Evolutionary conservation across 2,113 vertebrate genomes (phyloP), one percentile per base, ranked within the genome.

Genomic region (Anthoscopus minutus): DNA sequence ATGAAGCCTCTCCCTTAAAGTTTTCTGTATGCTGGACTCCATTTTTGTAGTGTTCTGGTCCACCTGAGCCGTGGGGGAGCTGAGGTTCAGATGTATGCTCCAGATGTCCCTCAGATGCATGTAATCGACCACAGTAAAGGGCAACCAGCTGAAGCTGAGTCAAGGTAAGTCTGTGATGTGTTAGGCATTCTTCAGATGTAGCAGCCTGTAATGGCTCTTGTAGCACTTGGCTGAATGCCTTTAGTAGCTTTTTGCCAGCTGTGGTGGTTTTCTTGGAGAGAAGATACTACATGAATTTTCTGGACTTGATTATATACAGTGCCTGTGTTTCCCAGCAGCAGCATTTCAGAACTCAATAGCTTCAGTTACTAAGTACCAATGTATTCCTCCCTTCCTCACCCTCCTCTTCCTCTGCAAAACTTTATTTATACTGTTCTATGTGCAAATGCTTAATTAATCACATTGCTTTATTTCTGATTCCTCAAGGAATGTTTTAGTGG

Each of bases 41-140:
- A 0, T 71, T 70, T 61, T 84, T 69, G 2, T 78, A 99, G 99
- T 66, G 94, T 98, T 27, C 97, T 99, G 95, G 98, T 99, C 5
- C 99, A 99, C 88, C 97, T 99, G 85, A 99, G 99, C 92, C 98
- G 98, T 3, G 97, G 97, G 2, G 98, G 98, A 21, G 99, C 98
- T 0, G 97, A 98, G 47, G 98, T 98, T 91, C 98, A 99, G 92
- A 99, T 99, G 97, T 99, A 99, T 87, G 99, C 99, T 56, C 99
- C 99, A 5, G 96, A 99, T 74, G 53, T 97, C 60, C 97, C 98
- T 40, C 99, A 99, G 97, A 98, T 99, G 99, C 99, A 99, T 1
- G 99, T 99, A 47, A 95, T 99, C 9, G 98, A 99, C 89, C 99
- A 99, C 96, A 97, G 96, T 18, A 98, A 98, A 80, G 99, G 99